These are phyloP conservation scores for Cyprinodon variegatus DNA, from an alignment of 2,113 vertebrate genomes.

Conservation along the genomic window DNA sequence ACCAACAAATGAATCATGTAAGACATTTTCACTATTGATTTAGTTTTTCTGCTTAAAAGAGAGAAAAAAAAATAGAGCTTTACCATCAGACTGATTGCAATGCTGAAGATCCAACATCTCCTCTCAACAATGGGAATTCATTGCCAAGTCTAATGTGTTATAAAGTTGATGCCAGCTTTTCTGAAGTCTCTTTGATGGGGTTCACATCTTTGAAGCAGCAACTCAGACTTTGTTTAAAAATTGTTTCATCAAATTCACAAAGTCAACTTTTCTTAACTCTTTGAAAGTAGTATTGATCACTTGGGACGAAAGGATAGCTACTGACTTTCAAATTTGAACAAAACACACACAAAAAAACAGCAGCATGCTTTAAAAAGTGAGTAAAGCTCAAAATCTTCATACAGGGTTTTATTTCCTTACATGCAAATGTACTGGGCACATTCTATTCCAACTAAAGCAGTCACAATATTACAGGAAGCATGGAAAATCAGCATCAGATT, in stretches of 20 bases:
- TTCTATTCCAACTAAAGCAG: neutral
- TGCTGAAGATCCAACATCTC: conserved; percentile 83
- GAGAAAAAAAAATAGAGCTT: conserved; percentile 77
- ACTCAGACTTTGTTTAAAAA: conserved; percentile 59
- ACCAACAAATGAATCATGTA: conserved; percentile 82
- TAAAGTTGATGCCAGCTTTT: conserved; percentile 56
- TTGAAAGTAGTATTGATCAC: conserved; percentile 49
- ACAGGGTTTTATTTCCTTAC: neutral
- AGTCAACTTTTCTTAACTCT: conserved; percentile 52
- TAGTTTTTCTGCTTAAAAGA: conserved; percentile 77
- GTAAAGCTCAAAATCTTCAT: neutral
- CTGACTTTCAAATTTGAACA: neutral
- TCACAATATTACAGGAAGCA: no score
- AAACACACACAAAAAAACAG: conserved; percentile 23
- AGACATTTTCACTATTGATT: conserved; percentile 88
- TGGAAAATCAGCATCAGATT: neutral
- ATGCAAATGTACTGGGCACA: neutral
- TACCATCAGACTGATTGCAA: conserved; percentile 79
- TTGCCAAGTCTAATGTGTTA: conserved; percentile 66
- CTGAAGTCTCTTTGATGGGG: conserved; percentile 56
- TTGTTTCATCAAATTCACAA: conserved; percentile 47
- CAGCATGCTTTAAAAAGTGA: conserved; percentile 13
- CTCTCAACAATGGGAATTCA: conserved; percentile 74
- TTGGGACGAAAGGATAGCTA: conserved; percentile 23
- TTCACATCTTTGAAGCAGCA: conserved; percentile 52